phyloP scores from a whole-genome alignment of 2,888 invertebrate genomes.

The Pasiphila rectangulata region DNA sequence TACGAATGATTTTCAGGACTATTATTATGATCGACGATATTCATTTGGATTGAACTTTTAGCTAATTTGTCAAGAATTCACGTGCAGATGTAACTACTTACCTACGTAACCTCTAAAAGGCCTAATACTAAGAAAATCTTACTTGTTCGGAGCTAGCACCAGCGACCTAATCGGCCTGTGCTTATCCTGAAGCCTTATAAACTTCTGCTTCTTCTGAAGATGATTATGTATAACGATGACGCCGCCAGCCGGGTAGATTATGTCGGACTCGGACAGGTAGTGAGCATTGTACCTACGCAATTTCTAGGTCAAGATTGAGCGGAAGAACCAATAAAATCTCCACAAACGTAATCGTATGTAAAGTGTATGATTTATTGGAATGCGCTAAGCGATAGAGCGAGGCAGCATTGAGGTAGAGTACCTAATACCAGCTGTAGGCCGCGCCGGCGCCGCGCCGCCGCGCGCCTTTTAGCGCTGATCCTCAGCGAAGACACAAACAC shows the following conservation, averaged over 20 bases:
- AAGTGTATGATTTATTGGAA: not conserved
- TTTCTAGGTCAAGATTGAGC: constrained; percentile 43
- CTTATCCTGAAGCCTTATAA: constrained; percentile 85
- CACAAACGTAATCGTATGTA: constrained; percentile 2
- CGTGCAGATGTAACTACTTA: no score
- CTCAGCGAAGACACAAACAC: no score
- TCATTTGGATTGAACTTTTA: no score
- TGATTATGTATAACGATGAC: constrained; percentile 88
- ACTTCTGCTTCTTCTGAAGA: constrained; percentile 85
- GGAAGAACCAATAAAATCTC: constrained; percentile 21
- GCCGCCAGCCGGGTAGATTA: constrained; percentile 90
- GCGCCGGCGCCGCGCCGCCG: no score
- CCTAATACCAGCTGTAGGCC: no score
- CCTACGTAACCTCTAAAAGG: no score
- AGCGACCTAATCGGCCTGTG: constrained; percentile 83
- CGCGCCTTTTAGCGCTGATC: no score
- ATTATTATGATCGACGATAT: no score
- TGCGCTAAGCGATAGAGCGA: no score
- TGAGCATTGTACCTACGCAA: constrained; percentile 83
- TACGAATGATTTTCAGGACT: no score
- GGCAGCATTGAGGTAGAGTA: no score
- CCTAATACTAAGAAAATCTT: constrained; percentile 37
- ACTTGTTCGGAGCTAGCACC: constrained; percentile 85
- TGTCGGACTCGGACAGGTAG: constrained; percentile 86
- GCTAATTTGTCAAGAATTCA: no score